Evolutionary conservation across 2,888 invertebrate species (phyloP), one percentile per base, ranked within the genome.

Genomic region (Nephrocerus scutellatus): DNA sequence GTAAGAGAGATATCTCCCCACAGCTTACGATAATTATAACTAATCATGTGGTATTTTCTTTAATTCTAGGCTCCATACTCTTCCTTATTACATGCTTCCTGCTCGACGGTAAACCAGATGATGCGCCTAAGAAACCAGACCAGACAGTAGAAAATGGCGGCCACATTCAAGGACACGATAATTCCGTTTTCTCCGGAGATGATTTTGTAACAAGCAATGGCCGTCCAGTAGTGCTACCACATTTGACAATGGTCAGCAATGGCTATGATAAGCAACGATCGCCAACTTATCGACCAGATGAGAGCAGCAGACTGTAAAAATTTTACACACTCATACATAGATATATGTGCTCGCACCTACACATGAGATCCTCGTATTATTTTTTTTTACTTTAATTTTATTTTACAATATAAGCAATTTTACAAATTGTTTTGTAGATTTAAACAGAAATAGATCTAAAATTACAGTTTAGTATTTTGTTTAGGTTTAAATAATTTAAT

Each of bases 61-160:
- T n/a, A n/a, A n/a, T 28, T 25, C 4, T 65, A 87, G 86, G 86
- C 68, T 86, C 87, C 34, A 74, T 87, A 39, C 72, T 89, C 61
- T 88, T 88, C 72, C 76, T 87, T 55, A 64, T 83, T 8, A 86
- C 86, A 1, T 82, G 84, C 71, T 84, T 87, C 71, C 66, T 88
- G 44, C 84, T 88, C 78, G 85, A 82, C 29, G 83, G 82, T 6
- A 66, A 65, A 40, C 36, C 46, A 7, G 38, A 46, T 19, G 36
- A 45, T 12, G 22, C 33, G 28, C 18, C 41, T 7, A 22, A 50
- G 7, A 46, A 43, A 14, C 18, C 23, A 5, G 36, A 43, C 5
- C 13, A 36, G 2, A 26, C 28, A 18, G 50, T 51, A 3, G 49
- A 48, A 22, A 53, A 52, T 20, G 43, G 51, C 19, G 44, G 54